A percentile compares a stretch with the other conserved stretches of the same genome.
Evolutionary conservation across 2,888 invertebrate species (phyloP).

Genomic region (Macrosoma leucophasiata): DNA sequence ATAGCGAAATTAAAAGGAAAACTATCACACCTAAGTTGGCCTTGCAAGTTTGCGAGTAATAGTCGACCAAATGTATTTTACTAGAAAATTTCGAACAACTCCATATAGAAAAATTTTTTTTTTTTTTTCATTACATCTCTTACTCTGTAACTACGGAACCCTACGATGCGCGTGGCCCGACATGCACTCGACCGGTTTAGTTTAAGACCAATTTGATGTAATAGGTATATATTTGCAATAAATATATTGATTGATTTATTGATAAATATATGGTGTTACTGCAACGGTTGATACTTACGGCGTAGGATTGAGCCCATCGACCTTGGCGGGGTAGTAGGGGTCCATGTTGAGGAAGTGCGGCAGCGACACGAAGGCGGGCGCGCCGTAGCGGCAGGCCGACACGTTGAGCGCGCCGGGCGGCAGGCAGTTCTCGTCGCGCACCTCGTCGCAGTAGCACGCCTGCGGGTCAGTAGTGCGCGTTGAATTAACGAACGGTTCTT

Average conservation of each 20-base stretch:
- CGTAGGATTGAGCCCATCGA: conserved; percentile 81
- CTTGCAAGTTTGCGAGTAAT: too few species aligned
- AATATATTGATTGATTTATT: not conserved
- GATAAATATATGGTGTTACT: not conserved
- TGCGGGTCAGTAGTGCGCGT: too few species aligned
- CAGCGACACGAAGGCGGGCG: conserved; percentile 88
- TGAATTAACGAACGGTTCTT: too few species aligned
- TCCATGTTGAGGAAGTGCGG: conserved; percentile 89
- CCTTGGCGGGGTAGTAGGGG: conserved; percentile 75
- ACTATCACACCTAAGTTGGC: too few species aligned
- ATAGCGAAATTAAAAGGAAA: too few species aligned
- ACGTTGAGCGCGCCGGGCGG: conserved; percentile 81
- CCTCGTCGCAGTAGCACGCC: conserved; percentile 79
- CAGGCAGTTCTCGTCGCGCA: conserved; percentile 58
- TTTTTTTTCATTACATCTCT: too few species aligned
- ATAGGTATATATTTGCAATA: not conserved
- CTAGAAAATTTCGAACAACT: too few species aligned
- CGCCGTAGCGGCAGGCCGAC: conserved; percentile 83
- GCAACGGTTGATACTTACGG: conserved; percentile 54
- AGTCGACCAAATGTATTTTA: too few species aligned
- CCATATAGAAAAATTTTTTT: too few species aligned
- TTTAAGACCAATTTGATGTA: not conserved
- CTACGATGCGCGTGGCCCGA: not conserved
- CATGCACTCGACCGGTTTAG: not conserved
- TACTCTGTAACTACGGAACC: too few species aligned